phyloP scores from a whole-genome alignment of 2,888 invertebrate species.

The Sarcophaga variegata region DNA sequence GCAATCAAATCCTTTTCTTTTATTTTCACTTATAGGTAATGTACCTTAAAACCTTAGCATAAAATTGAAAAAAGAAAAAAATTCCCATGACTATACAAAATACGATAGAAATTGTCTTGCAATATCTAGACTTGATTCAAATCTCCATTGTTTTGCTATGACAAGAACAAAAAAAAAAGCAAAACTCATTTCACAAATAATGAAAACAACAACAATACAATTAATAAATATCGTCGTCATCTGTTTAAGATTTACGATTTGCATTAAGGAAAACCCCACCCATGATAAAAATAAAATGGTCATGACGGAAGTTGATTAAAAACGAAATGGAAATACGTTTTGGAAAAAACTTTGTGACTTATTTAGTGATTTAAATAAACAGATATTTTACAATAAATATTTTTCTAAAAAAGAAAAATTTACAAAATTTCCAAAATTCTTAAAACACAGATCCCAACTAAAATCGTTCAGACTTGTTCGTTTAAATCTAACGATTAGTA shows the following conservation, averaged over 20 bases:
- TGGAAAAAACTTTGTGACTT: slow-evolving; percentile 49
- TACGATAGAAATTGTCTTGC: slow-evolving; percentile 39
- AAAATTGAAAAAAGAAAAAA: not conserved
- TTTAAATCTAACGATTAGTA: slow-evolving; percentile 76
- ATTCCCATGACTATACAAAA: slow-evolving; percentile 52
- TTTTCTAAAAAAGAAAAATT: not conserved
- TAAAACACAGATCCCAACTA: slow-evolving; percentile 55
- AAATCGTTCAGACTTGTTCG: slow-evolving; percentile 73
- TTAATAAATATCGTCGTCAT: slow-evolving; percentile 43
- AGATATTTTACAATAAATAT: slow-evolving; percentile 18
- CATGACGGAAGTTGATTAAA: slow-evolving; percentile 49
- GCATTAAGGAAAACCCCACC: slow-evolving; percentile 58
- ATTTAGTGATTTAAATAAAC: not conserved
- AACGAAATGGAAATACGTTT: slow-evolving; percentile 8
- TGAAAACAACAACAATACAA: slow-evolving; percentile 10
- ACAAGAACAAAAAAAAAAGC: slow-evolving; percentile 14
- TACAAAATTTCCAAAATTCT: slow-evolving; percentile 9
- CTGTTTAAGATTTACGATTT: slow-evolving; percentile 61
- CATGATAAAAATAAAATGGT: not conserved
- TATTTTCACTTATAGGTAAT: slow-evolving; percentile 9
- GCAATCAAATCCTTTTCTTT: not conserved
- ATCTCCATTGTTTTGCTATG: not conserved
- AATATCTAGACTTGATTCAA: slow-evolving; percentile 45
- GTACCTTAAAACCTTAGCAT: not conserved
- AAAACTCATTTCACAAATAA: slow-evolving; percentile 34